These are phyloP conservation scores for Phengaris alcon DNA, from an alignment of 2,888 invertebrate genomes.

Conservation along the genomic window DNA sequence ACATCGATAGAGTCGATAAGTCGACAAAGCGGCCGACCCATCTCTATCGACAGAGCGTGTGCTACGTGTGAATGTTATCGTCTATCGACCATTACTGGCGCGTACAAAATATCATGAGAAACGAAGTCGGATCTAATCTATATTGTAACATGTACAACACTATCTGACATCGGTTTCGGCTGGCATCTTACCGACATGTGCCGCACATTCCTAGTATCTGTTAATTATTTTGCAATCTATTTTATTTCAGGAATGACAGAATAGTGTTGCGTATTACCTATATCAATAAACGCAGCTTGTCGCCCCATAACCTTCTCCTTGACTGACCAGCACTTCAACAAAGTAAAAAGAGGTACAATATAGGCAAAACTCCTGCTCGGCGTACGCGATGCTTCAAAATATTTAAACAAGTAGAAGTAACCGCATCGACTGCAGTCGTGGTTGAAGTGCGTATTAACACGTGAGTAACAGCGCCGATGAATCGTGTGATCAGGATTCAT, in stretches of 20 bases:
- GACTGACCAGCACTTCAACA: too few species aligned
- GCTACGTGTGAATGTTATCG: slow-evolving; percentile 78
- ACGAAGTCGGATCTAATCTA: slow-evolving; percentile 57
- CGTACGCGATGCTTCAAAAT: too few species aligned
- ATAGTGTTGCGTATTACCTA: not conserved
- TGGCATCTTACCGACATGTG: slow-evolving; percentile 28
- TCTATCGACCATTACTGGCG: slow-evolving; percentile 64
- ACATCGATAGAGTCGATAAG: slow-evolving; percentile 67
- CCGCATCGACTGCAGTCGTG: too few species aligned
- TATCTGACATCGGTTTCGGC: slow-evolving; percentile 29
- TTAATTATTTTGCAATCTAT: not conserved
- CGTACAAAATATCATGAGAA: slow-evolving; percentile 60
- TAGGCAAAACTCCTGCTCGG: too few species aligned
- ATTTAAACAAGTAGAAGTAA: too few species aligned
- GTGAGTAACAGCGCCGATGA: too few species aligned
- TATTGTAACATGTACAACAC: slow-evolving; percentile 42
- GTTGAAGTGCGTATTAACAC: too few species aligned
- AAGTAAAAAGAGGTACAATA: too few species aligned
- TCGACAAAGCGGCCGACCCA: slow-evolving; percentile 72
- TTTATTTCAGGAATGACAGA: not conserved
- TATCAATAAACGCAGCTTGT: not conserved
- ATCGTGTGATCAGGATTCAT: too few species aligned
- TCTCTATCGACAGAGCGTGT: slow-evolving; percentile 76
- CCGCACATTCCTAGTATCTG: slow-evolving; percentile 16
- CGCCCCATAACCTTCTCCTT: too few species aligned